Evolutionary conservation across 2,113 vertebrate genomes (phyloP), one percentile per base, ranked within the genome.

Genomic region (Hippocampus guttulatus): DNA sequence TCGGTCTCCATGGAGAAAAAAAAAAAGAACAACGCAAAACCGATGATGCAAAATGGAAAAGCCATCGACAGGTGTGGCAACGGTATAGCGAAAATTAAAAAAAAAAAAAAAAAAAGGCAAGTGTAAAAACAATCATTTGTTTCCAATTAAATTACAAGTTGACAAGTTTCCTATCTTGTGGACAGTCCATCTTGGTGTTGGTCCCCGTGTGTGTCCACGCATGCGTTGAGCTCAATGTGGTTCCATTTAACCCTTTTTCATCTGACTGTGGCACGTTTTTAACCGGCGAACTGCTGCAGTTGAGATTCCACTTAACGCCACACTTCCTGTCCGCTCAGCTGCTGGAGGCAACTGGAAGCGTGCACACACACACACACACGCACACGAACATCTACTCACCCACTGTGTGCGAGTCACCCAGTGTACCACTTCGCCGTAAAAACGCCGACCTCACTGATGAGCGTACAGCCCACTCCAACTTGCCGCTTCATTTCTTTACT

Each of bases 241-340:
- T 88, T 88, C 77, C 81, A 71, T 83, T 92, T 89, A 91, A 90
- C 89, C 87, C 82, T 74, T 80, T 52, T 55, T 84, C 75, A 77
- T 85, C 87, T 84, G 81, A 90, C 58, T 81, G 69, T 86, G 83
- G 88, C 85, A 85, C 87, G 18, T 16, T 49, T 49, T 49, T 49
- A 14, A 89, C 87, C 89, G 69, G 67, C 76, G 67, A 75, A 79
- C 84, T 54, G 60, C 81, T 76, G 79, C 76, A 80, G 79, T 64
- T 0, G 79, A 82, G 82, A 85, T 84, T 89, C 71, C 69, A 81
- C 75, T 86, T 90, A 85, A 88, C 78, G 84, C 80, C 83, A 75
- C 80, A 75, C 83, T 90, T 90, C 88, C 86, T 86, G 85, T 86
- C 83, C 80, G 7, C 74, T 81, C 75, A 84, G 84, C 85, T 82